Evolutionary conservation across 2,888 invertebrate species (phyloP), one percentile per base, ranked within the genome.

Genomic region (Ptycholaimellus sp.): DNA sequence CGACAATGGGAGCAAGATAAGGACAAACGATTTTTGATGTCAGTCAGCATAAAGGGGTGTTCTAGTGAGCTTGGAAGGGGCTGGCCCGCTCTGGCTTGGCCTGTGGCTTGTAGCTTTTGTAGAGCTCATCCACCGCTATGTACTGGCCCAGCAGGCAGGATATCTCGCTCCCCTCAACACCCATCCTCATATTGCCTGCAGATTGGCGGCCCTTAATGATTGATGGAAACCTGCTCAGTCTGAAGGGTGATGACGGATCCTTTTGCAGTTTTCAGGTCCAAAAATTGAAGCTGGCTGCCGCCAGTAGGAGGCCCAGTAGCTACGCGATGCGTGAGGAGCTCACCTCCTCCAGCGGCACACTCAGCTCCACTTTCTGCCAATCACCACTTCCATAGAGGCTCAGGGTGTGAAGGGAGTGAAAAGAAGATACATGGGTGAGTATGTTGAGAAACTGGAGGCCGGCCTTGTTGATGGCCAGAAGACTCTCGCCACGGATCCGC

Each of bases 181-280:
- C n/a, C n/a, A n/a, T n/a, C n/a, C n/a, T n/a, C n/a, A n/a, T n/a
- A n/a, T n/a, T n/a, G n/a, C n/a, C n/a, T n/a, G n/a, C n/a, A n/a
- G n/a, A n/a, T n/a, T n/a, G n/a, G n/a, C n/a, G n/a, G n/a, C n/a
- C n/a, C n/a, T n/a, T n/a, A 31, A 7, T 31, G 17, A 6, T 18
- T 31, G 6, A 16, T 2, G 19, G 32, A 17, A 18, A 46, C 46
- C 58, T 62, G 61, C 63, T 90, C 85, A 1, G 90, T 93, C 60
- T 90, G 87, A 48, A 93, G 72, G 49, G 87, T 70, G 42, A 83
- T 81, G 52, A 87, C 82, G 48, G 72, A 64, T 87, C 87, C 59
- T 83, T 82, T 72, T 87, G 76, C 55, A 90, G 67, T 57, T 87
- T 90, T 90, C 74, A 93, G 78, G 65, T 93, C 90, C 59, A 93